phyloP scores from a whole-genome alignment of 2,888 invertebrate genomes.

The Stegana nigrithorax region DNA sequence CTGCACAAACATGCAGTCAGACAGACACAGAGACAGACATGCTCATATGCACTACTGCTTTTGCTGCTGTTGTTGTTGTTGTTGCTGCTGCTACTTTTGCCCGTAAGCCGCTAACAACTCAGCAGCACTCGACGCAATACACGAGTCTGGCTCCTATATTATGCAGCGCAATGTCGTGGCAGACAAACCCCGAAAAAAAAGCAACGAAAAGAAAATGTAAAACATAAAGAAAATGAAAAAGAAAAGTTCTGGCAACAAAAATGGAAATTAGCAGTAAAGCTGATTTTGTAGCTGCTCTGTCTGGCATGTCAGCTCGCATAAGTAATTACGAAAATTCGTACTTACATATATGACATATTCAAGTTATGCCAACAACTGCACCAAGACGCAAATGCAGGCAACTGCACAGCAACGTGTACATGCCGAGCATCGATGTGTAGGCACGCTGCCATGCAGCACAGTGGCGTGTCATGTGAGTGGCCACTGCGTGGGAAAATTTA shows the following conservation, averaged over 20 bases:
- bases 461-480: not conserved
- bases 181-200: too few relatives aligned
- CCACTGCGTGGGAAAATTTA: not conserved
- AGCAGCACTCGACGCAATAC: not conserved
- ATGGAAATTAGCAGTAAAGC: slow-evolving; percentile 13
- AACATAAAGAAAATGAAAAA: not conserved
- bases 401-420: not conserved
- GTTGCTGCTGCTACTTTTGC: too few relatives aligned
- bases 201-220: not conserved
- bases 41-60: too few relatives aligned
- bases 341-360: slow-evolving; percentile 10
- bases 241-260: slow-evolving; percentile 2
- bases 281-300: not conserved
- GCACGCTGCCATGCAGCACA: not conserved
- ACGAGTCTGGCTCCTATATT: not conserved
- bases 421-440: not conserved
- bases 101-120: too few relatives aligned
- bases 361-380: not conserved
- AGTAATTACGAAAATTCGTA: too few relatives aligned
- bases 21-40: slow-evolving; percentile 20
- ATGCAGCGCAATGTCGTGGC: too few relatives aligned
- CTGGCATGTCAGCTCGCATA: slow-evolving; percentile 1
- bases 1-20: not conserved
- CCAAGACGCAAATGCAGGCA: slow-evolving; percentile 1
- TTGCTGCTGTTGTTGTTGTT: too few relatives aligned